A percentile compares a stretch with the other conserved stretches of the same genome.
Evolutionary conservation across 2,888 invertebrate genomes (phyloP).

Genomic region (Anoplius nigerrimus): DNA sequence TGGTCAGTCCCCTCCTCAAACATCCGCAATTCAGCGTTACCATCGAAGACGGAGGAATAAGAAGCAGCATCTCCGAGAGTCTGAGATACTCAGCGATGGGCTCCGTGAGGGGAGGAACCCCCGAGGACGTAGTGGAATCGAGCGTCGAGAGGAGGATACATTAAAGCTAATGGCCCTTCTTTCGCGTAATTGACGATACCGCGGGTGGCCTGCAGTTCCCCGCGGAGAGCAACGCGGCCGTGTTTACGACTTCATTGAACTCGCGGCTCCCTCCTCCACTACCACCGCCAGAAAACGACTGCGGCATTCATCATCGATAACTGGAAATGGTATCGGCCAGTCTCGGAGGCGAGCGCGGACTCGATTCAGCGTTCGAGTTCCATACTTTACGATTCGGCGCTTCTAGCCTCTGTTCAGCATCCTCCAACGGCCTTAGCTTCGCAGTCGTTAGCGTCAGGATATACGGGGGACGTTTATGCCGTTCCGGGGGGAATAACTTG

Average conservation of each 20-base stretch:
- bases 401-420: no score
- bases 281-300: not conserved
- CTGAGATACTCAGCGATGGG: slow-evolving; percentile 1
- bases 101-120: not conserved
- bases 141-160: slow-evolving; percentile 58
- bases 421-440: no score
- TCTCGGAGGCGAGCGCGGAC: not conserved
- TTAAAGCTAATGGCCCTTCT: slow-evolving; percentile 68
- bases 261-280: slow-evolving; percentile 11
- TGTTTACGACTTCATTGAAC: slow-evolving; percentile 65
- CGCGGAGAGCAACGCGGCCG: slow-evolving; percentile 53
- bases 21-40: no score
- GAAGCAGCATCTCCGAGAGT: slow-evolving; percentile 13
- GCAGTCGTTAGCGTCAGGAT: no score
- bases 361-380: not conserved
- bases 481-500: no score
- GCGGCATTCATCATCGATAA: slow-evolving; percentile 42
- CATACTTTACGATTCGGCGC: no score
- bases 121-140: slow-evolving; percentile 58
- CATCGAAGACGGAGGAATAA: slow-evolving; percentile 6
- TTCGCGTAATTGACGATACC: slow-evolving; percentile 71
- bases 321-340: slow-evolving; percentile 7
- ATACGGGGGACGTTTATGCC: no score
- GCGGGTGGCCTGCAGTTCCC: slow-evolving; percentile 66
- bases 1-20: no score